These are phyloP conservation scores for Chascanopsetta lugubris DNA, from an alignment of 2,113 vertebrate genomes.

Conservation along the genomic window DNA sequence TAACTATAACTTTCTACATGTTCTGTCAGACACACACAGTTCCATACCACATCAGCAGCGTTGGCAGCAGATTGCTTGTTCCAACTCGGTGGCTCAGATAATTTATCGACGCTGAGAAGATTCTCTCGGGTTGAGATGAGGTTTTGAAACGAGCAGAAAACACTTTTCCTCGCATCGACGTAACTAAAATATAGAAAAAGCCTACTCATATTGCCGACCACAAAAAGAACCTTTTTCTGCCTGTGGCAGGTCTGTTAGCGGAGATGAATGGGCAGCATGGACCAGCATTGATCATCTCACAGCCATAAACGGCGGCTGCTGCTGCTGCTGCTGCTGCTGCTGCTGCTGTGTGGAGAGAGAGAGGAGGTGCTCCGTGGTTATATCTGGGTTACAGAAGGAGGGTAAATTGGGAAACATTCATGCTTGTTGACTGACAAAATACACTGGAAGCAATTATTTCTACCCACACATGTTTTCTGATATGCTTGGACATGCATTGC, in stretches of 20 bases:
- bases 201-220: slow-evolving; percentile 34
- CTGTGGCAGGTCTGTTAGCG: slow-evolving; percentile 58
- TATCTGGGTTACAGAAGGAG: slow-evolving; percentile 9
- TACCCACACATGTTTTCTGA: background rate
- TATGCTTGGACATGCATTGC: background rate
- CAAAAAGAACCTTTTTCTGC: slow-evolving; percentile 33
- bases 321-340: too few relatives aligned
- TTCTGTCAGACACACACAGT: too few relatives aligned
- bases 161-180: slow-evolving; percentile 33
- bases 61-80: background rate
- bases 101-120: slow-evolving; percentile 43
- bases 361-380: slow-evolving; percentile 40
- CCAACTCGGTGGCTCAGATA: slow-evolving; percentile 10
- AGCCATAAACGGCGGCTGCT: slow-evolving; percentile 45
- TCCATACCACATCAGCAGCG: too few relatives aligned
- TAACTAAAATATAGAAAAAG: slow-evolving; percentile 53
- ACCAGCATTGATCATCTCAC: slow-evolving; percentile 68
- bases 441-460: slow-evolving; percentile 3
- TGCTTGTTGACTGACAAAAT: slow-evolving; percentile 8
- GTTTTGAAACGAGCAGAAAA: slow-evolving; percentile 35
- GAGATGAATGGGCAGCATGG: slow-evolving; percentile 58
- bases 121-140: slow-evolving; percentile 14
- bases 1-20: too few relatives aligned
- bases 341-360: too few relatives aligned
- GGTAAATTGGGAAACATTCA: background rate